These are phyloP conservation scores for Steinernema hermaphroditum DNA, from an alignment of 2,888 invertebrate genomes.

Conservation along the genomic window DNA sequence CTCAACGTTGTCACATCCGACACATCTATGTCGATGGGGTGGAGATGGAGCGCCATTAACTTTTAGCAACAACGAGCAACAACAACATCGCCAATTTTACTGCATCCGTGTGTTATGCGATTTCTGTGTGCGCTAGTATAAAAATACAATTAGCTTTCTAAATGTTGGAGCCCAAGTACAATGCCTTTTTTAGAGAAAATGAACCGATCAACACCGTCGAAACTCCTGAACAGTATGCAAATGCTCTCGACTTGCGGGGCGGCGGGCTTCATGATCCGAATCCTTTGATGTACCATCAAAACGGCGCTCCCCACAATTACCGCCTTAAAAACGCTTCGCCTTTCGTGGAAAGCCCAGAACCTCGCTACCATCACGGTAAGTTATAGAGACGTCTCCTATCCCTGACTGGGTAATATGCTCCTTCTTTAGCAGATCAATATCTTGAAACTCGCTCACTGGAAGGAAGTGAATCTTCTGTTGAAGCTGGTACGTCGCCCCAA, in stretches of 20 bases:
- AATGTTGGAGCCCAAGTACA: too few species aligned
- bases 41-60: neutral
- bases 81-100: neutral
- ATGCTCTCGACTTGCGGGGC: neutral
- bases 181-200: conserved; percentile 1
- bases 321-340: neutral
- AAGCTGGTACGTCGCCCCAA: neutral
- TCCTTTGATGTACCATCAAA: neutral
- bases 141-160: too few species aligned
- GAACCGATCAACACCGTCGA: neutral
- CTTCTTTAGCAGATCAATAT: neutral
- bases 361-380: conserved; percentile 9
- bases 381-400: neutral
- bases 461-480: neutral
- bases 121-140: neutral
- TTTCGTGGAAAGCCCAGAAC: conserved; percentile 3
- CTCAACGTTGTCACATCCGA: conserved; percentile 9
- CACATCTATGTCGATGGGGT: neutral
- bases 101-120: neutral
- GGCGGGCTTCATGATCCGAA: neutral
- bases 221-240: neutral
- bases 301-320: neutral
- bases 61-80: neutral
- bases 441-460: conserved; percentile 4
- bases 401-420: too few species aligned